phyloP scores from a whole-genome alignment of 2,113 vertebrate species.

The Beaufortia kweichowensis region DNA sequence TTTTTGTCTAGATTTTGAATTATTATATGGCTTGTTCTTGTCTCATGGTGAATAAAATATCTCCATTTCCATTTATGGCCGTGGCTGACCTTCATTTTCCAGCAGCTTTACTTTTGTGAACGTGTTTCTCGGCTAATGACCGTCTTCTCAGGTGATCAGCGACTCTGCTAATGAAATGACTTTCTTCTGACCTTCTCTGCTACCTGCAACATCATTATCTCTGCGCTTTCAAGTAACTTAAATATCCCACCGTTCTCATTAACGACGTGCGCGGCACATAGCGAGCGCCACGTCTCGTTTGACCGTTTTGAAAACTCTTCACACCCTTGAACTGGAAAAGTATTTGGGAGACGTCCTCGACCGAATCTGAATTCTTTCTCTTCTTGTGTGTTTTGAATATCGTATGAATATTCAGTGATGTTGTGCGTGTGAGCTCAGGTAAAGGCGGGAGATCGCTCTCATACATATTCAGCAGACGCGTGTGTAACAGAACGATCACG shows the following conservation, averaged over 20 bases:
- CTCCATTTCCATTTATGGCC: constrained; percentile 80
- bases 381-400: constrained; percentile 24
- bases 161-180: not conserved
- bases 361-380: not conserved
- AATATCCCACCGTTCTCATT: not conserved
- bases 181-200: not conserved
- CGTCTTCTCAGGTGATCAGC: not conserved
- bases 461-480: constrained; percentile 29
- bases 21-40: constrained; percentile 90
- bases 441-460: constrained; percentile 23
- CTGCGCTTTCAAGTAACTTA: not conserved
- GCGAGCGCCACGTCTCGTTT: not conserved
- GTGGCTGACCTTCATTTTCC: constrained; percentile 20
- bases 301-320: not conserved
- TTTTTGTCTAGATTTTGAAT: constrained; percentile 69
- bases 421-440: not conserved
- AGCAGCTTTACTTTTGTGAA: not conserved
- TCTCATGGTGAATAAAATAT: constrained; percentile 98
- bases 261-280: not conserved
- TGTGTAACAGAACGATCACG: constrained; percentile 14
- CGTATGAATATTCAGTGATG: constrained; percentile 30
- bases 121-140: not conserved
- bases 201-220: constrained; percentile 16
- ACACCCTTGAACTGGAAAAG: not conserved
- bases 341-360: not conserved